These are phyloP conservation scores for Enteromius radiatus DNA, from an alignment of 2,797 vertebrate species.

Conservation along the genomic window DNA sequence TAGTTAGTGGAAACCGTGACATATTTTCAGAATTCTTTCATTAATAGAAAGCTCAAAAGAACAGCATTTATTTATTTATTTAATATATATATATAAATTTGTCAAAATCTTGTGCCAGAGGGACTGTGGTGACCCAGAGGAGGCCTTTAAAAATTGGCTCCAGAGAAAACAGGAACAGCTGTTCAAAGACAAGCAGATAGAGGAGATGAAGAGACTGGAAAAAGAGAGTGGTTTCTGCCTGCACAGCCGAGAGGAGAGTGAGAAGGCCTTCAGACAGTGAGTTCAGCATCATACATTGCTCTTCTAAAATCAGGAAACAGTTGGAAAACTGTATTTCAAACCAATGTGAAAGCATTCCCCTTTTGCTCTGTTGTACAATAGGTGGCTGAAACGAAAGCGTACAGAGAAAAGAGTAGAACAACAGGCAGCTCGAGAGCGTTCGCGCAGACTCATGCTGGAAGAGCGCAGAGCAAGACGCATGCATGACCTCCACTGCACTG, in stretches of 20 bases:
- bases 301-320: not conserved
- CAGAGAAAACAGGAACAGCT: constrained; percentile 91
- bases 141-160: constrained; percentile 88
- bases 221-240: constrained; percentile 80
- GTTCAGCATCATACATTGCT: constrained; percentile 58
- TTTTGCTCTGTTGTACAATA: constrained; percentile 61
- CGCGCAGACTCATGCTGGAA: constrained; percentile 85
- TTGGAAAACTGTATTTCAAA: not conserved
- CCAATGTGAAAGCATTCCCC: not conserved
- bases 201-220: constrained; percentile 85
- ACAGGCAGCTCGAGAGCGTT: constrained; percentile 82
- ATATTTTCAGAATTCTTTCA: not conserved
- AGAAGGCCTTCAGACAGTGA: constrained; percentile 91
- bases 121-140: constrained; percentile 81
- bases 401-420: constrained; percentile 86
- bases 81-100: too few species aligned
- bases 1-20: not conserved
- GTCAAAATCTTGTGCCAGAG: constrained; percentile 69
- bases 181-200: constrained; percentile 84
- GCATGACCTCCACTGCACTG: constrained; percentile 78
- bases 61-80: not conserved
- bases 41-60: not conserved
- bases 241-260: constrained; percentile 84
- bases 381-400: constrained; percentile 90
- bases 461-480: constrained; percentile 83